Base-by-base conservation (phyloP, 1,140 invertebrate species). In the Polyergus mexicanus region DNA sequence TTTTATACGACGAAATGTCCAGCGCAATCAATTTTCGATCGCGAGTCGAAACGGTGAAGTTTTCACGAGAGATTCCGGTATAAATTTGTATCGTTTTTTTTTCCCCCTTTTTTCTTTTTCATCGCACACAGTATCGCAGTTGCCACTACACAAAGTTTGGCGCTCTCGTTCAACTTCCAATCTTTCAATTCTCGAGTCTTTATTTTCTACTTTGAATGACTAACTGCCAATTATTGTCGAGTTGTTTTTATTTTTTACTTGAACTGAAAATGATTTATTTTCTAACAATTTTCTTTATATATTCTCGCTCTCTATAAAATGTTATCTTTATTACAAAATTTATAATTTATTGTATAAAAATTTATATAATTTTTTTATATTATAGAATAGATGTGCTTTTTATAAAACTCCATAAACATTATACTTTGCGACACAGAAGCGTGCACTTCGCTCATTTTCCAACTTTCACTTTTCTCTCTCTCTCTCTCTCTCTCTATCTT, bases 391-490 rank as follows among this genome's bases (percentile, higher is more conserved):
- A 28, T 28, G 28, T 51, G 3, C 44, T 51, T 41, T 76, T 76
- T 44, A 22, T 16, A n/a, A 77, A 47, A 51, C 8, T 65, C 13
- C 6, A 51, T 65, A 11, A 65, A 65, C 2, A 28, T 32, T 77
- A 41, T 6, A 41, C 13, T 78, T 66, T 51, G n/a, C 16, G 8
- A 13, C n/a, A 51, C 6, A 54, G 13, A 78, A 47, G 13, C 19
- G 5, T 8, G 41, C 41, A 3, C 16, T 16, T 69, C 47, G 5
- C 22, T 56, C 47, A 80, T 80, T 69, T 80, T 69, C 22, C 35
- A 44, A 69, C 65, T 80, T 80, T 80, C 51, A 80, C 76, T 54
- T n/a, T 19, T 66, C n/a, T 78, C n/a, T 78, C n/a, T 38, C 28
- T 56, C 6, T 47, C 41, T 47, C 22, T 76, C 25, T 65, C n/a